A percentile compares a stretch with the other conserved stretches of the same genome.
Evolutionary conservation across 2,113 vertebrate genomes (phyloP).

Genomic region (Aepyceros melampus): DNA sequence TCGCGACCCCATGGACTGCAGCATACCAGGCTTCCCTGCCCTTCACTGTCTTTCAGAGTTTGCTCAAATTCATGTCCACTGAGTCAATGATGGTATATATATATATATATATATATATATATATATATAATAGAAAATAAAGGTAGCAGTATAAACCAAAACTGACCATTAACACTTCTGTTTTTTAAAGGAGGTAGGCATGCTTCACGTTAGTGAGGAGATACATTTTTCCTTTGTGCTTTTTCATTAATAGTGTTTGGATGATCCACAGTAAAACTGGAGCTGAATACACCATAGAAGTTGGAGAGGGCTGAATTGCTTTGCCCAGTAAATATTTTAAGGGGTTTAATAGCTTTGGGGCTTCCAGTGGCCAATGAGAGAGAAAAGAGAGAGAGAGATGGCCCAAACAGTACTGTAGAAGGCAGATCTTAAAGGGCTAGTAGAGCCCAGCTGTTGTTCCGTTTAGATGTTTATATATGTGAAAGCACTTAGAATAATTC

Average conservation of each 20-base stretch:
- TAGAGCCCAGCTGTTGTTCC: background rate
- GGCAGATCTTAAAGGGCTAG: background rate
- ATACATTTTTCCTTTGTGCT: background rate
- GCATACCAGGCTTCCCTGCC: background rate
- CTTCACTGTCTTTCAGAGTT: background rate
- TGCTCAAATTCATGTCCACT: background rate
- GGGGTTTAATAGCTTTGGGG: background rate
- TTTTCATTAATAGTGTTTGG: background rate
- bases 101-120: too few species aligned
- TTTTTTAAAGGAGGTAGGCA: background rate
- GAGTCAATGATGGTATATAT: background rate
- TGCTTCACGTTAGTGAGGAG: background rate
- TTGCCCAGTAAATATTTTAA: background rate
- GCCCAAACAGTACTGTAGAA: background rate
- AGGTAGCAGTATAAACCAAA: background rate
- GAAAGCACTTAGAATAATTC: background rate
- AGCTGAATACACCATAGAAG: background rate
- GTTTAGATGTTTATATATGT: background rate
- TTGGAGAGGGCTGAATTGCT: background rate
- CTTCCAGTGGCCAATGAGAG: background rate
- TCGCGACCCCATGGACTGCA: background rate
- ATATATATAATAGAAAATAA: background rate
- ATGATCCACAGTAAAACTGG: too few species aligned
- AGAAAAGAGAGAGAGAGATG: background rate
- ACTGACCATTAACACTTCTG: background rate